Conservation (phyloP, 2,888 invertebrate species). For the Acronicta leporina region DNA sequence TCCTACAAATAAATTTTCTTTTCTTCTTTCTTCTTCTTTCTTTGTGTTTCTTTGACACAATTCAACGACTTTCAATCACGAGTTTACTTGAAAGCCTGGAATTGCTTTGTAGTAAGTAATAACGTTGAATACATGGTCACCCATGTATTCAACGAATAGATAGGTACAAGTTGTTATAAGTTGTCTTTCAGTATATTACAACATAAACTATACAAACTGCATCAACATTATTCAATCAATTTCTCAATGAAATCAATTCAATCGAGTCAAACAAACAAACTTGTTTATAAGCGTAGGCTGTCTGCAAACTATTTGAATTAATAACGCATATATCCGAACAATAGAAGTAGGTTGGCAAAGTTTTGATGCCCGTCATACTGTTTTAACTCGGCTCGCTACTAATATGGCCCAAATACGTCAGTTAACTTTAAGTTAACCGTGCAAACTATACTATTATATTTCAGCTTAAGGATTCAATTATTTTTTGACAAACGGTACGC, state of each 20-base stretch:
- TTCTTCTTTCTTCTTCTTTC: too few species aligned
- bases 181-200: too few species aligned
- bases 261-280: conserved; percentile 35
- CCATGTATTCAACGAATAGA: too few species aligned
- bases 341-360: conserved; percentile 44
- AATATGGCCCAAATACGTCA: conserved; percentile 59
- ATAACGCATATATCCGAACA: conserved; percentile 44
- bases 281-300: conserved; percentile 27
- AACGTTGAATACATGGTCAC: too few species aligned
- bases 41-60: too few species aligned
- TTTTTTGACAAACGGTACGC: not conserved
- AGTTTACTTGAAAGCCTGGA: too few species aligned
- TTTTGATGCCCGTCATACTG: conserved; percentile 52
- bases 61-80: too few species aligned
- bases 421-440: conserved; percentile 26
- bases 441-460: conserved; percentile 18
- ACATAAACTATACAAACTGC: too few species aligned
- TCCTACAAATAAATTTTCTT: too few species aligned
- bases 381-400: conserved; percentile 49
- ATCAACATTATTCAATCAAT: conserved; percentile 4
- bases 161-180: too few species aligned
- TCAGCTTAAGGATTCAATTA: conserved; percentile 30
- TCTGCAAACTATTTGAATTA: conserved; percentile 47
- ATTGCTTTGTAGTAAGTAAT: too few species aligned
- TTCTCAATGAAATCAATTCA: conserved; percentile 21